Evolutionary conservation across 2,113 vertebrate species (phyloP), one percentile per base, ranked within the genome.

Genomic region (Cyphomyrus plagiostoma): DNA sequence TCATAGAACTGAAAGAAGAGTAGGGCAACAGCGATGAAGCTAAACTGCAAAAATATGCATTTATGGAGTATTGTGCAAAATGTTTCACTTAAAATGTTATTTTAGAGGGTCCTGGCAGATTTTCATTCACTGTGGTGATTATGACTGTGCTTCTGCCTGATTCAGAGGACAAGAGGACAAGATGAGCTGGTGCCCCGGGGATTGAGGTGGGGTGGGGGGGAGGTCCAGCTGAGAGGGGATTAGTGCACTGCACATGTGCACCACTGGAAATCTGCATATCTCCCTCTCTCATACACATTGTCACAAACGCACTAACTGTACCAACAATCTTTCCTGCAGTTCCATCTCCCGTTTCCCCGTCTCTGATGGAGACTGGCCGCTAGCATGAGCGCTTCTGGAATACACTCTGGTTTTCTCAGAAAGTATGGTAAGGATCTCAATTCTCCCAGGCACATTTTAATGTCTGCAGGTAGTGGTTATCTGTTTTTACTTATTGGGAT

Each of bases 331-430:
- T 46, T 46, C 15, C 39, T 56, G 3, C 23, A 9, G 15, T 1
- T 15, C 77, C 4, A 17, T 62, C 52, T 84, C 42, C 39, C 19
- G 2, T 9, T 48, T 13, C 77, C 4, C n/a, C 58, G 15, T 30
- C 21, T 46, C 89, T 48, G 35, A 89, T 89, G 89, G 77, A 89
- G 88, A 91, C 91, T 89, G 92, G 91, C 89, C 49, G 88, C 93
- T 91, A 92, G 90, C 89, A 96, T 97, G 96, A 96, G 90, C 92
- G 88, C 92, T 52, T 91, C 93, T 1, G 95, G 95, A 49, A 89
- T 97, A 88, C 96, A 96, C 13, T 93, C 90, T 87, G 97, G 96
- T 70, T 97, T 95, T 93, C 95, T 97, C 80, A 94, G 89, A 90
- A 97, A 97, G 92, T 97, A 97, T 21, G 96, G 96, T 97, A 94